Conservation (phyloP, 2,113 vertebrate species). For the Rhineura floridana region DNA sequence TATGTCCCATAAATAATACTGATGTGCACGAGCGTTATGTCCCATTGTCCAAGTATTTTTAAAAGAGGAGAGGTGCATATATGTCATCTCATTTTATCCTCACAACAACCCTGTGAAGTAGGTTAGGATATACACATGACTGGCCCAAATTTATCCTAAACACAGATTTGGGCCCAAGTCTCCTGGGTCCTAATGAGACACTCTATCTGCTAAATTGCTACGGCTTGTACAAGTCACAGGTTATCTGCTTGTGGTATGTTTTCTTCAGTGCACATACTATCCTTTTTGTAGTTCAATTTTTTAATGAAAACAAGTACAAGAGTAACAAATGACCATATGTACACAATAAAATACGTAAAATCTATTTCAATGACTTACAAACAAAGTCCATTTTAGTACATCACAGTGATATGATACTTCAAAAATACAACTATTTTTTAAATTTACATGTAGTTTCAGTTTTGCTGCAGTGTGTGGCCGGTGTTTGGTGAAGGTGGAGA, state of each 20-base stretch:
- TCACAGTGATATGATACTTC: not conserved
- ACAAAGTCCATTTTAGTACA: not conserved
- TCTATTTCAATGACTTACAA: not conserved
- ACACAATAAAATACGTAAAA: not conserved
- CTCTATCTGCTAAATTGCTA: not conserved
- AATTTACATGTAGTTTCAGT: not conserved
- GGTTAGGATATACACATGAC: not conserved
- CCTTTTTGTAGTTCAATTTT: no score
- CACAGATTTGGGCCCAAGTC: not conserved
- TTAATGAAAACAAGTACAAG: not conserved
- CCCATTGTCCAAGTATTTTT: not conserved
- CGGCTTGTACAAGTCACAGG: not conserved
- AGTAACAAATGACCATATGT: not conserved
- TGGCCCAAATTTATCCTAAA: not conserved
- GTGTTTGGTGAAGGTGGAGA: not conserved
- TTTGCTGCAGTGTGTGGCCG: not conserved
- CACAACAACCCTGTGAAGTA: not conserved
- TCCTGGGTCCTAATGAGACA: not conserved
- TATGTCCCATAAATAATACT: no score
- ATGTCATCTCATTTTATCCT: not conserved
- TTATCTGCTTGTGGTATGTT: not conserved
- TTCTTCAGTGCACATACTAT: not conserved
- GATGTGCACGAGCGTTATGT: not conserved
- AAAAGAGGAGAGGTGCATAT: not conserved
- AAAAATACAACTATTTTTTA: not conserved